phyloP scores from a whole-genome alignment of 2,888 invertebrate genomes.

The Platycnemis pennipes region DNA sequence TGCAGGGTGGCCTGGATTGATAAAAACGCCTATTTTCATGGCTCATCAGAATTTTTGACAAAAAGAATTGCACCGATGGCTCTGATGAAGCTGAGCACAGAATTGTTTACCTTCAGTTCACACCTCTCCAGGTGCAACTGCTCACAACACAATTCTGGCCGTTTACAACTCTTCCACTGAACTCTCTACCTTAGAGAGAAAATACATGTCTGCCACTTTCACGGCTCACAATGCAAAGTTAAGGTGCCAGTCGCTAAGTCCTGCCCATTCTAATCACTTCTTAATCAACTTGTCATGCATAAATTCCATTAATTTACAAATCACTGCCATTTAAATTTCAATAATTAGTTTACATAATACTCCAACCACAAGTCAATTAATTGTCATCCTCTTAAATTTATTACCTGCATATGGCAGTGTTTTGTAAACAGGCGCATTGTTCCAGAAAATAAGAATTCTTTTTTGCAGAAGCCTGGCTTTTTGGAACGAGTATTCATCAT shows the following conservation, averaged over 20 bases:
- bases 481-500: slow-evolving; percentile 62
- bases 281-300: slow-evolving; percentile 70
- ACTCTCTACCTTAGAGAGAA: slow-evolving; percentile 42
- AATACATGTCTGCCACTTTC: slow-evolving; percentile 53
- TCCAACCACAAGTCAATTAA: slow-evolving; percentile 63
- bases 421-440: slow-evolving; percentile 68
- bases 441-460: slow-evolving; percentile 68
- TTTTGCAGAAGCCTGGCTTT: slow-evolving; percentile 67
- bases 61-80: slow-evolving; percentile 66
- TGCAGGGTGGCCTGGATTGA: slow-evolving; percentile 67
- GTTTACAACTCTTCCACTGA: slow-evolving; percentile 39
- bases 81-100: slow-evolving; percentile 64
- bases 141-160: slow-evolving; percentile 57
- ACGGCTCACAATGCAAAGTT: slow-evolving; percentile 69
- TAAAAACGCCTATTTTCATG: slow-evolving; percentile 64
- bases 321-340: slow-evolving; percentile 70
- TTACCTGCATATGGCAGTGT: slow-evolving; percentile 68
- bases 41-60: slow-evolving; percentile 70
- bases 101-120: slow-evolving; percentile 58
- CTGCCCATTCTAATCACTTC: slow-evolving; percentile 69
- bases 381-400: slow-evolving; percentile 61
- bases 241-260: slow-evolving; percentile 66
- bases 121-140: slow-evolving; percentile 51
- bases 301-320: slow-evolving; percentile 69
- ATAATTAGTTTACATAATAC: slow-evolving; percentile 69